A percentile compares a stretch with the other conserved stretches of the same genome.
These are phyloP conservation scores for human (Homo sapiens) DNA, from an alignment of 2,113 vertebrate genomes.

Conservation along the genomic window DNA sequence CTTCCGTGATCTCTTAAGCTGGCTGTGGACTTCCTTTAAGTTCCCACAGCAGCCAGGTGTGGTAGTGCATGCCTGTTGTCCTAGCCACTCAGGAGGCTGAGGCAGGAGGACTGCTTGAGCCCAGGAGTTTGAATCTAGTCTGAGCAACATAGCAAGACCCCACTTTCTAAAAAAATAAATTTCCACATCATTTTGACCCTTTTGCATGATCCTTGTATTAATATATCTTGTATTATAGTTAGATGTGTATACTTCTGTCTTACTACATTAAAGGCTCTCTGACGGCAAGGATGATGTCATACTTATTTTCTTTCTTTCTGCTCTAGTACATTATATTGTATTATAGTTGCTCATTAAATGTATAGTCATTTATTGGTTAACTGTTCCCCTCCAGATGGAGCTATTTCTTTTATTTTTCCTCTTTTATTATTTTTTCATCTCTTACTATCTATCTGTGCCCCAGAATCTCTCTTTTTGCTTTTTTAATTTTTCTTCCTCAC, in stretches of 20 bases:
- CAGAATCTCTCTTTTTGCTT: neutral
- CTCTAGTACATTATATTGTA: neutral
- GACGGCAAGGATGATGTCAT: neutral
- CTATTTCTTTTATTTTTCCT: neutral
- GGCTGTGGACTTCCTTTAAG: neutral
- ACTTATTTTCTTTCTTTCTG: neutral
- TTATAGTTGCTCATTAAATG: neutral
- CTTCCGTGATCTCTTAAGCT: neutral
- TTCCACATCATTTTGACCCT: neutral
- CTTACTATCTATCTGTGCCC: neutral
- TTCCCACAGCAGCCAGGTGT: neutral
- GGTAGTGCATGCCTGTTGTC: neutral
- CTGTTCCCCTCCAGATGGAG: neutral
- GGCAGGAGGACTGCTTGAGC: neutral
- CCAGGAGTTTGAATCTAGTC: neutral
- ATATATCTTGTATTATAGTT: neutral
- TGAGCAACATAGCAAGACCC: neutral
- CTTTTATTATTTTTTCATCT: neutral
- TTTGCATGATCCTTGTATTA: neutral
- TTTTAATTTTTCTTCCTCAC: neutral
- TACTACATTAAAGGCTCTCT: neutral
- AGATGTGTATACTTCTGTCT: neutral
- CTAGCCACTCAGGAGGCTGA: neutral
- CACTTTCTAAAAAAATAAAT: neutral
- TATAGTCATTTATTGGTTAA: neutral